These are phyloP conservation scores for Nestor notabilis DNA, from an alignment of 2,113 vertebrate species.

Conservation along the genomic window DNA sequence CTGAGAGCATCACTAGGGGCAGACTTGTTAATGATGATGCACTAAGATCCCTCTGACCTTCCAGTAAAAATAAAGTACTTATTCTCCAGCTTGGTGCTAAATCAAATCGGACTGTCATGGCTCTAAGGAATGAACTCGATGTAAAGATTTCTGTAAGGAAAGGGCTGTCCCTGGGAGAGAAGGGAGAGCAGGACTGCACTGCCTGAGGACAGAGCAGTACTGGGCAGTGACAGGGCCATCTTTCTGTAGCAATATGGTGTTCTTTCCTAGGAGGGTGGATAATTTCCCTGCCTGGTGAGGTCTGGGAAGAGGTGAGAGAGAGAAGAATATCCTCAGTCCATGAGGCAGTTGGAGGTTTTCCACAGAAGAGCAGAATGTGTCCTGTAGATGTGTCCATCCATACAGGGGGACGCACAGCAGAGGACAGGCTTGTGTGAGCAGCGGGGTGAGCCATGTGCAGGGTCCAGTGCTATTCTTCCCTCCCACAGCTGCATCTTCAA, in stretches of 20 bases:
- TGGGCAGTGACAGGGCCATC: neutral
- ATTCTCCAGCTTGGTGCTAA: neutral
- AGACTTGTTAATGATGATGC: neutral
- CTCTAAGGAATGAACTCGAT: neutral
- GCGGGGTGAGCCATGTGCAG: neutral
- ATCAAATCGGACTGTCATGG: neutral
- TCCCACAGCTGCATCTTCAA: neutral
- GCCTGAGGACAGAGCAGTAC: neutral
- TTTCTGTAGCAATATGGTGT: neutral
- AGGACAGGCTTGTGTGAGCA: neutral
- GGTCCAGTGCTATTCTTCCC: neutral
- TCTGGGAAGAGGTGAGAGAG: neutral
- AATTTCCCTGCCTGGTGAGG: neutral
- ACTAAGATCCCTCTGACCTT: neutral
- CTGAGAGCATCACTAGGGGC: neutral
- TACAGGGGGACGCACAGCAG: neutral
- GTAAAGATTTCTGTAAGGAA: neutral
- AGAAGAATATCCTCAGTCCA: neutral
- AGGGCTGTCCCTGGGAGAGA: neutral
- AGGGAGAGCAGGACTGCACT: neutral
- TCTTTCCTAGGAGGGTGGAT: neutral
- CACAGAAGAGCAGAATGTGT: neutral
- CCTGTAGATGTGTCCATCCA: accelerated
- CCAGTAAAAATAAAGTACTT: neutral
- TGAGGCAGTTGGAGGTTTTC: neutral